Base-by-base conservation (phyloP, 2,888 invertebrate genomes). In the Stenichneumon culpator region DNA sequence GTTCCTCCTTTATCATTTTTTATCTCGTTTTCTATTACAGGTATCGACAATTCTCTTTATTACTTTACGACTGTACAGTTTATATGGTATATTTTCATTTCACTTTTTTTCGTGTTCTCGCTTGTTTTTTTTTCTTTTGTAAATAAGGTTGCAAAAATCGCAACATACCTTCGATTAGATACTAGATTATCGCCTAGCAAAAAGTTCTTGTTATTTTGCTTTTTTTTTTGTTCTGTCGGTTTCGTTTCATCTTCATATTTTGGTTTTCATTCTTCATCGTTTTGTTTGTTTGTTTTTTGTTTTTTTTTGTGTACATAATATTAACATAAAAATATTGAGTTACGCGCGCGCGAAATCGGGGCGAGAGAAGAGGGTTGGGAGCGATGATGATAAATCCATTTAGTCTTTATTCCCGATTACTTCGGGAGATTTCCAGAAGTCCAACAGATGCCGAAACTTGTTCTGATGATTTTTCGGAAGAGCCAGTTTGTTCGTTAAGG, bases 391-490 rank as follows among this genome's bases (percentile, higher is more conserved):
- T 63, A 65, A 65, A 28, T 69, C 69, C 74, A n/a, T 79, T 85
- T 83, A 87, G 87, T 88, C 86, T 87, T 88, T 87, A 73, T 82
- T 86, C 81, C 86, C 90, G 87, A 92, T 88, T 88, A 92, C 88
- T 88, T 91, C 92, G 83, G 93, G 92, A 89, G 92, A 93, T 88
- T 92, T 92, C 93, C 93, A 93, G 84, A 93, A 93, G 87, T 94
- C 90, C 89, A 93, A 89, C 82, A 93, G 90, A 81, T 92, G 91
- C 79, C 92, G 93, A 86, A 93, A 93, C 79, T 92, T 92, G 88
- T 92, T 92, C 89, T 90, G 91, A 90, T 93, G 93, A 91, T 92
- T 93, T 84, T 90, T 90, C 89, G 93, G 93, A 91, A 93, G 92
- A 89, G 92, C 93, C 90, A 93, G 87, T 91, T 92, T 93, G 84